phyloP scores from a whole-genome alignment of 2,113 vertebrate species.

The Vombatus ursinus region DNA sequence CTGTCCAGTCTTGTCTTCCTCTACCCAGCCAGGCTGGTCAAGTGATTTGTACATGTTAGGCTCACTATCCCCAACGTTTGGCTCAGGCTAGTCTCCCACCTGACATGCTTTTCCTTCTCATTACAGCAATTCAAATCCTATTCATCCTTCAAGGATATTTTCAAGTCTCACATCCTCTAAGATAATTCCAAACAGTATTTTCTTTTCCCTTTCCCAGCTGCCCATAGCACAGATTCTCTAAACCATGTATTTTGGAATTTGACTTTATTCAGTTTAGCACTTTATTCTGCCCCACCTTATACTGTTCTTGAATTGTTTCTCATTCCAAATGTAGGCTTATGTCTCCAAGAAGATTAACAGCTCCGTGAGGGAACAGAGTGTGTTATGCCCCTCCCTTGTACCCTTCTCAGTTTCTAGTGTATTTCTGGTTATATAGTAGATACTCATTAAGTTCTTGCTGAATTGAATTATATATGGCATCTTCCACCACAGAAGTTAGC shows the following conservation, averaged over 20 bases:
- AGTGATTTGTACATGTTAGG: no score
- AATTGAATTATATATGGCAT: fast-evolving
- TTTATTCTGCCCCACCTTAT: neutral
- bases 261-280: neutral
- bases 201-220: neutral
- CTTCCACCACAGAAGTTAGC: neutral
- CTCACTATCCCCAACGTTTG: neutral
- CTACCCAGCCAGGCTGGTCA: neutral
- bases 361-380: no score
- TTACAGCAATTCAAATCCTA: neutral
- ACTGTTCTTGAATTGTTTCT: no score
- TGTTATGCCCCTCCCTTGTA: no score
- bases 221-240: neutral
- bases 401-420: no score
- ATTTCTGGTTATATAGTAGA: fast-evolving
- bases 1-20: neutral
- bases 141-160: neutral
- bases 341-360: no score
- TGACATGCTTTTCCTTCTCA: neutral
- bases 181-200: neutral
- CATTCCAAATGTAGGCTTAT: no score
- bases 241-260: no score
- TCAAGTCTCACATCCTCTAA: neutral
- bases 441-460: no score
- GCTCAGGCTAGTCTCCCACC: neutral